Conservation (phyloP, 2,888 invertebrate species). For the Exephanes ischioxanthus region DNA sequence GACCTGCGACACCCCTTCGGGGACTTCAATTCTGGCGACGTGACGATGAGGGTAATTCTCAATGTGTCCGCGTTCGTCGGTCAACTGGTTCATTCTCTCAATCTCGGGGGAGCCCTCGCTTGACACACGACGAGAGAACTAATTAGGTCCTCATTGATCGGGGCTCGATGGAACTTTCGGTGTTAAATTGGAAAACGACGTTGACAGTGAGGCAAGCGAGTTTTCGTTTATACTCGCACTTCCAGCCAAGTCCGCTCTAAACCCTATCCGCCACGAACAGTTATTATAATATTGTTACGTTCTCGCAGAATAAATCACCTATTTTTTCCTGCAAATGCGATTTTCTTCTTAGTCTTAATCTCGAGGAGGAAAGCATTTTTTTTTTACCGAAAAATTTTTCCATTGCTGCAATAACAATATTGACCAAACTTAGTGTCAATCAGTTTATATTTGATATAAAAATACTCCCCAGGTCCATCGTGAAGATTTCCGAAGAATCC, state of each 20-base stretch:
- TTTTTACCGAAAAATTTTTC: no score
- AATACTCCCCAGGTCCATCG: no score
- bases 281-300: not conserved
- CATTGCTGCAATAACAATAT: no score
- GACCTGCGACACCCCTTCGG: not conserved
- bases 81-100: slow-evolving; percentile 25
- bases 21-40: slow-evolving; percentile 14
- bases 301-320: no score
- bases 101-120: slow-evolving; percentile 24
- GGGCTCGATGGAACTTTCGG: slow-evolving; percentile 46
- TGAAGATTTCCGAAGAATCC: no score
- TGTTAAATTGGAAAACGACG: not conserved
- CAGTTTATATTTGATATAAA: no score
- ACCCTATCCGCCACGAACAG: not conserved
- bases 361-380: no score
- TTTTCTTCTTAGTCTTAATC: no score
- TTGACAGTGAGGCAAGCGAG: not conserved
- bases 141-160: slow-evolving; percentile 65
- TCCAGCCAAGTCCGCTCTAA: not conserved
- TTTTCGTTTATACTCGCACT: not conserved
- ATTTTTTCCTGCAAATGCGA: no score
- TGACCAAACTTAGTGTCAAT: no score
- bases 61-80: slow-evolving; percentile 33
- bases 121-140: slow-evolving; percentile 51
- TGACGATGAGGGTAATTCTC: slow-evolving; percentile 55